Percentiles rank a stretch among this genome's conserved stretches.
Evolutionary conservation across 2,888 invertebrate genomes (phyloP).

Genomic region (Macropis europaea): DNA sequence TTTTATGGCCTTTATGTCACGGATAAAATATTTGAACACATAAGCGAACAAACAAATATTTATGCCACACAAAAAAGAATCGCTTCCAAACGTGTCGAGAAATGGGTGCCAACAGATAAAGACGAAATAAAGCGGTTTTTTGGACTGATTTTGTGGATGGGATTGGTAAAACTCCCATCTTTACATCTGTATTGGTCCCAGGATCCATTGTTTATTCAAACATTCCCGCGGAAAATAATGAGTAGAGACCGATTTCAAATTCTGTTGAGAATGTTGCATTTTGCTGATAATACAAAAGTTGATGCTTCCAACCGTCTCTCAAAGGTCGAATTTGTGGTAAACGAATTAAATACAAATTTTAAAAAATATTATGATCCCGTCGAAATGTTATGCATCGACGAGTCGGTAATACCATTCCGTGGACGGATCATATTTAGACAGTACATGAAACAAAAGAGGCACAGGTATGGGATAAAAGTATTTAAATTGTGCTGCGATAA

Average conservation of each 20-base stretch:
- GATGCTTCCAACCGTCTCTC: slow-evolving; percentile 5
- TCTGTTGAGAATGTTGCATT: not conserved
- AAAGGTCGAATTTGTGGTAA: slow-evolving; percentile 4
- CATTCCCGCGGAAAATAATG: not conserved
- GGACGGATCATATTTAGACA: no score
- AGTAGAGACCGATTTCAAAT: not conserved
- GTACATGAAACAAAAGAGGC: no score
- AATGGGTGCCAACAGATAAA: not conserved
- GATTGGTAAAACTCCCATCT: not conserved
- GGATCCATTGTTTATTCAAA: not conserved
- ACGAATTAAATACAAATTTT: slow-evolving; percentile 4
- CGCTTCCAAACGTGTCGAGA: slow-evolving; percentile 4
- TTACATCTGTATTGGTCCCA: not conserved
- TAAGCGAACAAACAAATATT: not conserved
- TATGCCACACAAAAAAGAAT: no score
- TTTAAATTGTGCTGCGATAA: slow-evolving; percentile 12
- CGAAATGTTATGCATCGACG: no score
- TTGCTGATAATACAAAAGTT: not conserved
- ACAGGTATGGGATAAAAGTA: no score
- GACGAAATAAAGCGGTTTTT: not conserved
- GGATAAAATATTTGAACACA: no score
- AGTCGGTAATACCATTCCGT: no score
- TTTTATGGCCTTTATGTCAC: no score
- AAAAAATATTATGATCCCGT: no score
- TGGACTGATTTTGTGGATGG: not conserved